Evolutionary conservation across 2,888 invertebrate genomes (phyloP).

Genomic region (Pollenia angustigena): DNA sequence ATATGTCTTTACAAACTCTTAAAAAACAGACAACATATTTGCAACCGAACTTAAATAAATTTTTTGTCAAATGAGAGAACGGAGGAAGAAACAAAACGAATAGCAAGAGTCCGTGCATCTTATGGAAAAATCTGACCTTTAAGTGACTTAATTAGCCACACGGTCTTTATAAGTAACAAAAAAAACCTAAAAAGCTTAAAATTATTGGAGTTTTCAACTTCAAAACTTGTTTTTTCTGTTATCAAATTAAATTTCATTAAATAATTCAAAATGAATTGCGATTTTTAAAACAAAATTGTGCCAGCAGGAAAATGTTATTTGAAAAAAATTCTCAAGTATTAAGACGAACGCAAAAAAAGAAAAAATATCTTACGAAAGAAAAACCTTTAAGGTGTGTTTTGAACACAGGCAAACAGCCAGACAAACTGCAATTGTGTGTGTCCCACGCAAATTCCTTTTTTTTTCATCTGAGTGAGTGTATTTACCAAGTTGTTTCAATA

Average conservation of each 20-base stretch:
- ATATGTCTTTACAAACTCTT: no score
- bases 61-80: no score
- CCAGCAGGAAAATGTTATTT: conserved; percentile 11
- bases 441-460: conserved; percentile 66
- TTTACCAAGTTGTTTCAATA: not conserved
- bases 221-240: not conserved
- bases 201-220: not conserved
- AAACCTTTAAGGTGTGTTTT: conserved; percentile 63
- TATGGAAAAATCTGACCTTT: no score
- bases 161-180: no score
- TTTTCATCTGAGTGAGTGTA: conserved; percentile 8
- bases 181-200: not conserved
- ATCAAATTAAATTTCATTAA: not conserved
- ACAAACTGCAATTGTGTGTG: conserved; percentile 22
- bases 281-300: conserved; percentile 11
- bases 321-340: not conserved
- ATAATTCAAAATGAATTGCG: conserved; percentile 5
- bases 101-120: no score
- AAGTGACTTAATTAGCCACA: no score
- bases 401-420: not conserved
- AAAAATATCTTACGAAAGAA: conserved; percentile 25
- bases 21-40: no score
- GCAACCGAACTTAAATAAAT: no score
- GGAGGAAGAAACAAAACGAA: no score
- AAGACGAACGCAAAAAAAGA: not conserved